Conservation (phyloP, 2,797 vertebrate species). For the Coregonus ussuriensis region DNA sequence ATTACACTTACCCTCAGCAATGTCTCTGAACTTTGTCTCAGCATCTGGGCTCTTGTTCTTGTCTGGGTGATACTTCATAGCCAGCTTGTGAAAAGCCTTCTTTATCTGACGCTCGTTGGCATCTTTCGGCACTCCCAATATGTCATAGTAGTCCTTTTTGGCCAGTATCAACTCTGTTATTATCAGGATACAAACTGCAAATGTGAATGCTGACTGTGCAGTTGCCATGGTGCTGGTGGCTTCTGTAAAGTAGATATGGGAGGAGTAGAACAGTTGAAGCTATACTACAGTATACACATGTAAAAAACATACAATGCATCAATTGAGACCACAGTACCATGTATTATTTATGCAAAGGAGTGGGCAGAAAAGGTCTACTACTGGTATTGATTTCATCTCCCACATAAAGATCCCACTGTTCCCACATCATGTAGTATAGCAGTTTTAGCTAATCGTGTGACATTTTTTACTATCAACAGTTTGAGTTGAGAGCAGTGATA, state of each 20-base stretch:
- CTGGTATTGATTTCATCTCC: too few species aligned
- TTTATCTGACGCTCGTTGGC: slow-evolving; percentile 95
- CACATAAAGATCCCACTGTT: too few species aligned
- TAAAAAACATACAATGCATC: too few species aligned
- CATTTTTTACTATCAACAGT: slow-evolving; percentile 14
- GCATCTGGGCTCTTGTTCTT: slow-evolving; percentile 94
- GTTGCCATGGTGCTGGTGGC: slow-evolving; percentile 82
- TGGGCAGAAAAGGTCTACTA: too few species aligned
- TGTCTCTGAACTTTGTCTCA: slow-evolving; percentile 91
- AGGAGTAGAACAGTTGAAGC: background rate
- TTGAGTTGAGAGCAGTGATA: background rate
- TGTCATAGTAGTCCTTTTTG: slow-evolving; percentile 90
- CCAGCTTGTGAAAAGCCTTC: slow-evolving; percentile 95
- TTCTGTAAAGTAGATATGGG: background rate
- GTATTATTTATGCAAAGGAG: too few species aligned
- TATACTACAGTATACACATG: too few species aligned
- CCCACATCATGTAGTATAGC: too few species aligned
- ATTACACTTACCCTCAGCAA: slow-evolving; percentile 86
- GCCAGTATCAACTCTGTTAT: slow-evolving; percentile 94
- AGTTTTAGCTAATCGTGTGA: too few species aligned
- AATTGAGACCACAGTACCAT: too few species aligned
- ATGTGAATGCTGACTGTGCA: slow-evolving; percentile 81
- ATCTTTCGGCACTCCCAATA: slow-evolving; percentile 91
- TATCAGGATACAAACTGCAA: slow-evolving; percentile 90
- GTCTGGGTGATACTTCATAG: slow-evolving; percentile 96